Percentiles rank a stretch among this genome's conserved stretches.
Evolutionary conservation across 2,113 vertebrate species (phyloP).

Genomic region (Scortum barcoo): DNA sequence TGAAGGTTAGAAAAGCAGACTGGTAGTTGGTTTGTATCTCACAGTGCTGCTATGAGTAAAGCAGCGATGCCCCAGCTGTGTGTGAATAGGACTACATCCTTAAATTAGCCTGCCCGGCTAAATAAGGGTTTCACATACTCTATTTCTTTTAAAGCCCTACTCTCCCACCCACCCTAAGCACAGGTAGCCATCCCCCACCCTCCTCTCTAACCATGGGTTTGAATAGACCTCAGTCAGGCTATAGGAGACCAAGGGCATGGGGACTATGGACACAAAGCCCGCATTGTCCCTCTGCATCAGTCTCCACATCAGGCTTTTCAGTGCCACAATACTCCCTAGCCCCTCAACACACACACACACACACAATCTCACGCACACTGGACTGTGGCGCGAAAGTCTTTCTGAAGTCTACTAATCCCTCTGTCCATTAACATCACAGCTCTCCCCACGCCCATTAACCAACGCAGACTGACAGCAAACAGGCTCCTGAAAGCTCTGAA

Average conservation of each 20-base stretch:
- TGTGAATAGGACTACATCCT: neutral
- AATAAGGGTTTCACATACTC: neutral
- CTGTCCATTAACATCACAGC: conserved; percentile 54
- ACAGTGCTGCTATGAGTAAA: neutral
- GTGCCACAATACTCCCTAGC: conserved; percentile 67
- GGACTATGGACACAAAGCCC: conserved; percentile 77
- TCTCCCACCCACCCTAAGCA: conserved; percentile 30
- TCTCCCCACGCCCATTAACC: conserved; percentile 27
- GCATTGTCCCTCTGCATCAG: conserved; percentile 81
- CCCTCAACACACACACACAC: conserved; percentile 35
- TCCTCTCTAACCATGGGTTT: conserved; percentile 37
- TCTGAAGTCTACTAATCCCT: conserved; percentile 75
- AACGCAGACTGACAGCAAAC: conserved; percentile 46
- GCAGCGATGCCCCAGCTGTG: neutral
- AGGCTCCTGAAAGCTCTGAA: conserved; percentile 17
- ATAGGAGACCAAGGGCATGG: conserved; percentile 70
- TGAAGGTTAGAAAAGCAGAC: neutral
- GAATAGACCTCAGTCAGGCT: conserved; percentile 65
- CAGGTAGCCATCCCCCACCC: conserved; percentile 75
- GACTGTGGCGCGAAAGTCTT: conserved; percentile 72
- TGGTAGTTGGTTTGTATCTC: neutral
- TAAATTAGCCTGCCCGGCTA: neutral
- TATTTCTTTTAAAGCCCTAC: neutral
- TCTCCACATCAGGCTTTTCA: conserved; percentile 82
- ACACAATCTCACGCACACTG: conserved; percentile 35